Percentiles rank a stretch among this genome's conserved stretches.
phyloP scores from a whole-genome alignment of 2,113 vertebrate species.

The Phylloscopus trochilus region DNA sequence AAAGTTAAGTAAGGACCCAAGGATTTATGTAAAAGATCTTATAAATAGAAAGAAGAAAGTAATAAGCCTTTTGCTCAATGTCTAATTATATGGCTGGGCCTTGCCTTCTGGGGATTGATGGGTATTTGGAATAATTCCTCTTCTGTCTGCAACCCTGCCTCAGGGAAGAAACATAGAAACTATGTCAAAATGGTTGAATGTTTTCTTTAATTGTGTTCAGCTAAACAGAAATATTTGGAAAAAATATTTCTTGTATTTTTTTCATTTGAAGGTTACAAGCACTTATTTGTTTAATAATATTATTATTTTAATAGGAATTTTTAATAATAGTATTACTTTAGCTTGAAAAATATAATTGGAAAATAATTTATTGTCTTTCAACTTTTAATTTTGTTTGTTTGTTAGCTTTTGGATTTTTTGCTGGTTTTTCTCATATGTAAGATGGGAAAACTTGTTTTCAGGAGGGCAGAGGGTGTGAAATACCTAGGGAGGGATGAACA shows the following conservation, averaged over 20 bases:
- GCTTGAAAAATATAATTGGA: not conserved
- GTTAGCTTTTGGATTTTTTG: not conserved
- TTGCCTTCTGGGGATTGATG: not conserved
- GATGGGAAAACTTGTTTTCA: not conserved
- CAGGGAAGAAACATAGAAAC: not conserved
- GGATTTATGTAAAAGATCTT: conserved; percentile 7
- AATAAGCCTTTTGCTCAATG: not conserved
- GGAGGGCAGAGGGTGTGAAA: not conserved
- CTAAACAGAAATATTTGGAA: not conserved
- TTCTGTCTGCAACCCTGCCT: not conserved
- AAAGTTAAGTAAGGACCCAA: not conserved
- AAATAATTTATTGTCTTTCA: not conserved
- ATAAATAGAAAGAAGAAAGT: not conserved
- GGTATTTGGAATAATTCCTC: conserved; percentile 22
- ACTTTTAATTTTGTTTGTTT: not conserved
- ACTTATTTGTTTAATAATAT: not conserved
- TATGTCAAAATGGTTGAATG: not conserved
- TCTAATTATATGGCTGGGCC: conserved; percentile 12
- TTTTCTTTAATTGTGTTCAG: conserved; percentile 5
- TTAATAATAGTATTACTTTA: not conserved
- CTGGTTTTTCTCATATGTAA: not conserved
- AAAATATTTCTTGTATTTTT: not conserved
- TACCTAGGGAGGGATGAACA: not conserved
- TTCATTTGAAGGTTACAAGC: not conserved
- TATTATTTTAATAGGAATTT: not conserved